Conservation (phyloP, 2,113 vertebrate genomes). For the Catharus minimus region DNA sequence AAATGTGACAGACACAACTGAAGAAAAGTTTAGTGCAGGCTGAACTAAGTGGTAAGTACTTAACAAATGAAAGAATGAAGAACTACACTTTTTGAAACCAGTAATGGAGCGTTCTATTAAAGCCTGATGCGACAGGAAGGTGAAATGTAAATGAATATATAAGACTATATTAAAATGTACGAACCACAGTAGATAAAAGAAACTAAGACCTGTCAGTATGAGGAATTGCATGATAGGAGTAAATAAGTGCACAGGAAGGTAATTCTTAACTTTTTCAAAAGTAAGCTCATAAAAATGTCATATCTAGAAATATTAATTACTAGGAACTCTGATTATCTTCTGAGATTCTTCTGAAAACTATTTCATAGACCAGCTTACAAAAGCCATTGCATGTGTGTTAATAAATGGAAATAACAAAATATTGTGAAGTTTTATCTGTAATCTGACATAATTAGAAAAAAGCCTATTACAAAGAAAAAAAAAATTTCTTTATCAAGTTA, state of each 20-base stretch:
- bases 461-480: neutral
- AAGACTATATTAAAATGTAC: neutral
- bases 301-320: neutral
- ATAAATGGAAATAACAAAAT: neutral
- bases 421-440: neutral
- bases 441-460: neutral
- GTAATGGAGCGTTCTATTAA: neutral
- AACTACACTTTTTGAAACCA: neutral
- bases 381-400: neutral
- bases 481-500: neutral
- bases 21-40: neutral
- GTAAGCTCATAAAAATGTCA: neutral
- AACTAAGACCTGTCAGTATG: neutral
- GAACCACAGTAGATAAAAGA: neutral
- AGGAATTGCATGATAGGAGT: neutral
- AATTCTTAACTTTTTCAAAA: neutral
- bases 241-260: neutral
- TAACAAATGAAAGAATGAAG: neutral
- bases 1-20: neutral
- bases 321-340: neutral
- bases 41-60: neutral
- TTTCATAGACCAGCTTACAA: neutral
- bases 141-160: neutral
- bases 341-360: neutral
- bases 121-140: neutral